Evolutionary conservation across 2,797 vertebrate genomes (phyloP).

Genomic region (Apogon talboti): DNA sequence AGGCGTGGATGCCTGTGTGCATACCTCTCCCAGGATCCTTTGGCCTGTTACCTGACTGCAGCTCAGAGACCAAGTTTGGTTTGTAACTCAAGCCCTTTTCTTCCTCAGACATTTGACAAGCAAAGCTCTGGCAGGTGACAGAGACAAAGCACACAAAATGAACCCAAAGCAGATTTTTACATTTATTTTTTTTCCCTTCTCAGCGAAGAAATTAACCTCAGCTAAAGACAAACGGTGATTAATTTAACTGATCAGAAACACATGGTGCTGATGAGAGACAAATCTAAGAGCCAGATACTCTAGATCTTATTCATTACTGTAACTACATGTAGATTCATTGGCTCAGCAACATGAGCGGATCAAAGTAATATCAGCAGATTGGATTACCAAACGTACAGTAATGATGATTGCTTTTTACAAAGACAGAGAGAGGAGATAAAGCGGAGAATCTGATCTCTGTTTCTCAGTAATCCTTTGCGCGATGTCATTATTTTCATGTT

Average conservation of each 20-base stretch:
- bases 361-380: slow-evolving; percentile 65
- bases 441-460: slow-evolving; percentile 51
- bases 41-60: slow-evolving; percentile 51
- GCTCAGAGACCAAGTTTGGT: slow-evolving; percentile 55
- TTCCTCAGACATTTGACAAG: slow-evolving; percentile 42
- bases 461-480: slow-evolving; percentile 47
- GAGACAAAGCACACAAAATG: slow-evolving; percentile 39
- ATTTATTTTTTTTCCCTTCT: slow-evolving; percentile 13
- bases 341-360: slow-evolving; percentile 53
- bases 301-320: slow-evolving; percentile 59
- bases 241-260: slow-evolving; percentile 74
- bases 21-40: slow-evolving; percentile 39
- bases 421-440: slow-evolving; percentile 15
- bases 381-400: slow-evolving; percentile 64
- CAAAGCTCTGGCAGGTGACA: slow-evolving; percentile 64
- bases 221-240: slow-evolving; percentile 68
- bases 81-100: slow-evolving; percentile 57
- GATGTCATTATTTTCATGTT: slow-evolving; percentile 62
- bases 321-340: slow-evolving; percentile 57
- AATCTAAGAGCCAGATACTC: slow-evolving; percentile 50
- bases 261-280: slow-evolving; percentile 65
- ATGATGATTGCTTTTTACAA: slow-evolving; percentile 66
- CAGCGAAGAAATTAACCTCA: slow-evolving; percentile 53
- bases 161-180: slow-evolving; percentile 31
- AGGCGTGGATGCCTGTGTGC: slow-evolving; percentile 20